Evolutionary conservation across 30 jellyfish, hydroid and myxozoan species (phyloP).

Genomic region (Aurelia sp.): DNA sequence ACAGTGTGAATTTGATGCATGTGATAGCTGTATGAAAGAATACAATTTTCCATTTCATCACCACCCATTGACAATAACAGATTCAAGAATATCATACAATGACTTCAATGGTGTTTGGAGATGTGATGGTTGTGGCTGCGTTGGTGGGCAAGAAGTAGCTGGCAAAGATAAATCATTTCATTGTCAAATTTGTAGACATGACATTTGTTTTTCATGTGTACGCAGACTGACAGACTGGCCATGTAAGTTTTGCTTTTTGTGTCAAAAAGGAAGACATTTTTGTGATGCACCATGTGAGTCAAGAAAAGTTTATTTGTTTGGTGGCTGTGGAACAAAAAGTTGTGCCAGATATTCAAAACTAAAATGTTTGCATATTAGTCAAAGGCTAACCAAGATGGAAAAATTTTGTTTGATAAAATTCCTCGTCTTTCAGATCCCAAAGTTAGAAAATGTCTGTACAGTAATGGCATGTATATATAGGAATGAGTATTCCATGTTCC

Average conservation of each 20-base stretch:
- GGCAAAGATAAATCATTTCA: constrained; percentile 71
- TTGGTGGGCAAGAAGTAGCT: constrained; percentile 56
- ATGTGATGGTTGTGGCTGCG: constrained; percentile 63
- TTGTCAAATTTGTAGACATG: constrained; percentile 64
- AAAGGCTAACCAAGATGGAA: too few species aligned
- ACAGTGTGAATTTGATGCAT: constrained; percentile 78
- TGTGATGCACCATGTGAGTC: too few species aligned
- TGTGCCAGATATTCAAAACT: too few species aligned
- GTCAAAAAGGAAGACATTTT: too few species aligned
- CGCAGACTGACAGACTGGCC: constrained; percentile 67
- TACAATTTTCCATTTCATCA: constrained; percentile 71
- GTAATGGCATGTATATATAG: too few species aligned
- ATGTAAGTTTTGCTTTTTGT: background rate
- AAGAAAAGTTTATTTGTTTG: too few species aligned
- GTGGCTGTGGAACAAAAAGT: too few species aligned
- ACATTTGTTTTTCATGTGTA: constrained; percentile 70
- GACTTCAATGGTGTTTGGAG: constrained; percentile 77
- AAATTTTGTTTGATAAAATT: too few species aligned
- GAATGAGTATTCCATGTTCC: too few species aligned
- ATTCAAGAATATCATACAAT: constrained; percentile 70
- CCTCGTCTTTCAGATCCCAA: too few species aligned
- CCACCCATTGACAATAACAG: constrained; percentile 75
- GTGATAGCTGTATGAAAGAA: constrained; percentile 72
- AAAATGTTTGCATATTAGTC: too few species aligned
- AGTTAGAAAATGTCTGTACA: too few species aligned